A percentile compares a stretch with the other conserved stretches of the same genome.
Evolutionary conservation across 2,797 vertebrate species (phyloP).

Genomic region (Sebastes vulpes): DNA sequence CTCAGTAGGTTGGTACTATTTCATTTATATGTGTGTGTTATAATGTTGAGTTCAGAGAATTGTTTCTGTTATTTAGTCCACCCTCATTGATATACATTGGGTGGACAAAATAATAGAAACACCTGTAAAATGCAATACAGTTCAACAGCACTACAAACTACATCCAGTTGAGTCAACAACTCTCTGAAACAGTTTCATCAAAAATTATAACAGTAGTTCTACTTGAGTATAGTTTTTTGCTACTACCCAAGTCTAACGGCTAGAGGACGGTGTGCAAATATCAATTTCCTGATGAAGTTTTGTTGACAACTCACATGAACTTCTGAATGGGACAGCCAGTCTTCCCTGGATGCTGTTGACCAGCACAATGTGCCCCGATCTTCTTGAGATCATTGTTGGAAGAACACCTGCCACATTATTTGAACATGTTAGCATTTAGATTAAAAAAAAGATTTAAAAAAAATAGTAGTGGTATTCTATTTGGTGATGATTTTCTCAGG

Average conservation of each 20-base stretch:
- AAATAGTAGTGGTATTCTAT: background rate
- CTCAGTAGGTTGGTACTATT: background rate
- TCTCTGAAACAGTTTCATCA: background rate
- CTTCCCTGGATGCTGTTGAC: conserved; percentile 95
- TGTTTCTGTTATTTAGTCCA: background rate
- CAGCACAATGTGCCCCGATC: conserved; percentile 92
- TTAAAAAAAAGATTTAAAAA: background rate
- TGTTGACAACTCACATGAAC: conserved; percentile 90
- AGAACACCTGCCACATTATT: conserved; percentile 87
- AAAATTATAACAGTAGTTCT: background rate
- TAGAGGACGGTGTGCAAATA: background rate
- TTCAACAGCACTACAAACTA: background rate
- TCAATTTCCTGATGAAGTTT: background rate
- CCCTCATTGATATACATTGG: background rate
- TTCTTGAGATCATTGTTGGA: conserved; percentile 93
- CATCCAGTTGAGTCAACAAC: background rate
- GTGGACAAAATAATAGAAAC: background rate
- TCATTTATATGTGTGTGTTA: background rate
- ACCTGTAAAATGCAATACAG: background rate
- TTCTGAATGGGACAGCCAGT: conserved; percentile 93
- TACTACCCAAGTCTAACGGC: background rate
- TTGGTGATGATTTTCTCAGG: background rate
- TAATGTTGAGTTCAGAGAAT: background rate
- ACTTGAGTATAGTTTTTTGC: background rate
- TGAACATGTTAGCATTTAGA: background rate